Percentiles rank a stretch among this genome's conserved stretches.
Conservation (phyloP, 2,888 invertebrate species). For the Sycophila texana region DNA sequence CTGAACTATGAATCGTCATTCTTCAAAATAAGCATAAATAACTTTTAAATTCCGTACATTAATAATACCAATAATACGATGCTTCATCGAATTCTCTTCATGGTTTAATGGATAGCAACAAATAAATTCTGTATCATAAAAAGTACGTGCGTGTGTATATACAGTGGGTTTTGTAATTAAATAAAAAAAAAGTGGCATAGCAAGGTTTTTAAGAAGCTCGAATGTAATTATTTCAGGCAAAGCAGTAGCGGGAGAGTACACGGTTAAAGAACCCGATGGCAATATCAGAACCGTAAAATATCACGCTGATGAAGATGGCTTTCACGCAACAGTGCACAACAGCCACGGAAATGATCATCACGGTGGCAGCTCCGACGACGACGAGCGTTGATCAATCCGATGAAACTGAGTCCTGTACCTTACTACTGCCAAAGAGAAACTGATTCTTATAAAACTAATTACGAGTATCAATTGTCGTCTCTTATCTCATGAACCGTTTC, state of each 20-base stretch:
- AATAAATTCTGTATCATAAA: background rate
- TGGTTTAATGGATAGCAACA: background rate
- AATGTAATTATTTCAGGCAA: slow-evolving; percentile 78
- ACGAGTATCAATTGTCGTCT: no score
- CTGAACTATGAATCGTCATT: no score
- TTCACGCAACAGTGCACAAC: slow-evolving; percentile 78
- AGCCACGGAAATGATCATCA: slow-evolving; percentile 65
- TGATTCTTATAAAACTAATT: slow-evolving; percentile 6
- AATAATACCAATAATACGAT: background rate
- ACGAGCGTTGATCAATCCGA: slow-evolving; percentile 41
- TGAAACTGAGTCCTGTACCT: background rate
- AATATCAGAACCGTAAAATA: slow-evolving; percentile 82
- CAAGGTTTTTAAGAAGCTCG: no score
- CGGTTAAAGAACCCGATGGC: slow-evolving; percentile 82
- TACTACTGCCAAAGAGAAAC: slow-evolving; percentile 45
- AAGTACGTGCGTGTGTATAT: no score
- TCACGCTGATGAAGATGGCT: slow-evolving; percentile 81
- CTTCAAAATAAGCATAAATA: no score
- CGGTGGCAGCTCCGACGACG: slow-evolving; percentile 37
- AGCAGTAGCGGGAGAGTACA: slow-evolving; percentile 84
- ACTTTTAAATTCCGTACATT: no score
- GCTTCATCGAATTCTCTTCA: background rate
- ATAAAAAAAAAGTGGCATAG: no score
- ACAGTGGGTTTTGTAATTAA: no score
- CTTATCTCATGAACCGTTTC: no score